A percentile compares a stretch with the other conserved stretches of the same genome.
Conservation (phyloP, 1,140 invertebrate genomes). For the Trichoplusia ni region DNA sequence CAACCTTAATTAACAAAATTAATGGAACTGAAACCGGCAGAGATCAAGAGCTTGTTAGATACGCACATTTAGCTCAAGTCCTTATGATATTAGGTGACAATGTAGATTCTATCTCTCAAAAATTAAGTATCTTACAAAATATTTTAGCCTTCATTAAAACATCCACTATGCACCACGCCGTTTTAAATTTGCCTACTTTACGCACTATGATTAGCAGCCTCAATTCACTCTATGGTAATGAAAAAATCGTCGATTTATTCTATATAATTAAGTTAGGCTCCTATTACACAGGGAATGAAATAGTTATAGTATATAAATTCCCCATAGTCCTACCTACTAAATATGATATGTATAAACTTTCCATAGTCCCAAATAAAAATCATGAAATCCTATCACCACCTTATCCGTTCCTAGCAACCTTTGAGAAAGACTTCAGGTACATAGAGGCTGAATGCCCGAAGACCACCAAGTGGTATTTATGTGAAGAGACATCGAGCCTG, state of each 20-base stretch:
- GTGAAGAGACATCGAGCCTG: not conserved
- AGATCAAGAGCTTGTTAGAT: not conserved
- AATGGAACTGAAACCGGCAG: not conserved
- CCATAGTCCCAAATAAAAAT: constrained; percentile 34
- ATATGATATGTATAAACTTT: constrained; percentile 29
- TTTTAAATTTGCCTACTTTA: not conserved
- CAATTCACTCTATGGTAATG: not conserved
- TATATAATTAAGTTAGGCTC: constrained; percentile 6
- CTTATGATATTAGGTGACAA: constrained; percentile 27
- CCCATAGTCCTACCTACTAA: constrained; percentile 15
- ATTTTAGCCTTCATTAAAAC: constrained; percentile 24
- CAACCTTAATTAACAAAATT: not conserved
- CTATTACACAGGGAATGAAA: not conserved
- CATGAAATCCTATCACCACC: constrained; percentile 35
- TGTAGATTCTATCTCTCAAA: not conserved
- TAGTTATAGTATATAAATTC: constrained; percentile 23
- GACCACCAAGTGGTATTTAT: constrained; percentile 2
- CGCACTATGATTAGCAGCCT: constrained; percentile 10
- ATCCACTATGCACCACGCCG: constrained; percentile 12
- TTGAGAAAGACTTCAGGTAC: constrained; percentile 41
- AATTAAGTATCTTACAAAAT: constrained; percentile 16
- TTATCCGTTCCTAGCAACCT: constrained; percentile 42
- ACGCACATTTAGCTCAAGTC: constrained; percentile 1
- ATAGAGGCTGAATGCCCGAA: constrained; percentile 49
- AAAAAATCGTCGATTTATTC: not conserved